Conservation (phyloP, 1,140 invertebrate genomes). For the Trichonephila clavipes region DNA sequence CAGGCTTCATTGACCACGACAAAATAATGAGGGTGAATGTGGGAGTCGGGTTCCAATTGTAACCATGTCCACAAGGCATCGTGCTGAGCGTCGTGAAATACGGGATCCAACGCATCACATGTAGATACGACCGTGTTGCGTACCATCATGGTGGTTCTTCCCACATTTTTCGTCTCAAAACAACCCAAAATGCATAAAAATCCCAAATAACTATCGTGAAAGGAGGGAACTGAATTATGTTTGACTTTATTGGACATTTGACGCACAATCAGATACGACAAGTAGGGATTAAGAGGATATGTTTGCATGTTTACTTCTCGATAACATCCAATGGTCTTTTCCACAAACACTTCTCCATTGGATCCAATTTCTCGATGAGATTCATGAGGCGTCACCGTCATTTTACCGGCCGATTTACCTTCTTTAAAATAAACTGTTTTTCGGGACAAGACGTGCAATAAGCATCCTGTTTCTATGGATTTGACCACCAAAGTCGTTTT, state of each 20-base stretch:
- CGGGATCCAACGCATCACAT: too few species aligned
- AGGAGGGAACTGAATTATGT: background rate
- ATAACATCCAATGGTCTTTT: constrained; percentile 31
- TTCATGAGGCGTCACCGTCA: background rate
- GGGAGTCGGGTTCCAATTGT: background rate
- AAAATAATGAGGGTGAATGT: background rate
- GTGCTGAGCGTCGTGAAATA: too few species aligned
- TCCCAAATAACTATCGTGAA: constrained; percentile 17
- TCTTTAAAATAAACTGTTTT: constrained; percentile 46
- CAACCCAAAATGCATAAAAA: constrained; percentile 35
- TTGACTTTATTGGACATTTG: constrained; percentile 48
- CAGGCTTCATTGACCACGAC: constrained; percentile 45
- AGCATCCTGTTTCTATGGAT: constrained; percentile 39
- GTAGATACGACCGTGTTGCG: background rate
- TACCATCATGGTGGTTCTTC: background rate
- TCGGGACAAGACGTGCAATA: constrained; percentile 19
- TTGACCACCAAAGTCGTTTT: background rate
- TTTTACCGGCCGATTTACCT: background rate
- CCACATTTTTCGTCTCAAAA: constrained; percentile 48
- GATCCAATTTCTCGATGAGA: constrained; percentile 30
- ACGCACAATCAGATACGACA: background rate
- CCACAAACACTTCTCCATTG: constrained; percentile 26
- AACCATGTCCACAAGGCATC: background rate
- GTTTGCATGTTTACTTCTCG: constrained; percentile 25
- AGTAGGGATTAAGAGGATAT: constrained; percentile 6